phyloP scores from a whole-genome alignment of 1,140 invertebrate genomes.

The Sminthurides bifidus region DNA sequence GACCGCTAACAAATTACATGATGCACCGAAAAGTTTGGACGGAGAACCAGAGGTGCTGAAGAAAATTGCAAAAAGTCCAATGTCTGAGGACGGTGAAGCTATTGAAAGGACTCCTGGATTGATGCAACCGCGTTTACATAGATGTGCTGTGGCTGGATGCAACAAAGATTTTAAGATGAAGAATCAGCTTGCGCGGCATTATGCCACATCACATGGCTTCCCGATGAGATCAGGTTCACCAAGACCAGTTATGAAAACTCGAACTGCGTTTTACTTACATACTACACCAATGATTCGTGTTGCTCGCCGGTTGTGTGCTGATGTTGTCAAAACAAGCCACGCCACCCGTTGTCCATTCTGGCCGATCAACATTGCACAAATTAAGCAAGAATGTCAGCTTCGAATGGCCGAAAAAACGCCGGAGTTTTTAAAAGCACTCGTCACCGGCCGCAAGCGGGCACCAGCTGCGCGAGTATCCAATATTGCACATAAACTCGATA shows the following conservation, averaged over 20 bases:
- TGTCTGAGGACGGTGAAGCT: constrained; percentile 22
- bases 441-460: constrained; percentile 24
- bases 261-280: constrained; percentile 86
- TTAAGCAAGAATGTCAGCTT: constrained; percentile 67
- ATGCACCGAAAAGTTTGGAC: constrained; percentile 22
- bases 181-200: constrained; percentile 79
- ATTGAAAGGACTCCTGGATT: constrained; percentile 20
- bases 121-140: constrained; percentile 49
- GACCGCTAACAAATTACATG: constrained; percentile 43
- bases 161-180: constrained; percentile 90
- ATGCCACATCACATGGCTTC: constrained; percentile 77
- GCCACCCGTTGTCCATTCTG: constrained; percentile 76
- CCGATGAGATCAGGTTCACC: constrained; percentile 58
- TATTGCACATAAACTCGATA: constrained; percentile 62
- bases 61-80: constrained; percentile 36
- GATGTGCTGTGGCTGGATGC: constrained; percentile 78
- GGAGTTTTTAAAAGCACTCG: constrained; percentile 47
- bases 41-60: constrained; percentile 25
- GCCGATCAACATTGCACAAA: constrained; percentile 66
- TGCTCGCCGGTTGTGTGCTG: constrained; percentile 68
- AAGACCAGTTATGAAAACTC: constrained; percentile 88
- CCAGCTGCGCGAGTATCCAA: constrained; percentile 29
- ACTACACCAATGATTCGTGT: constrained; percentile 77
- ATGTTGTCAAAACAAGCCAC: constrained; percentile 69
- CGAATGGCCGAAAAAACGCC: constrained; percentile 49